Percentiles rank a stretch among this genome's conserved stretches.
These are phyloP conservation scores for Chrysogorgia sp. DNA, from an alignment of 92 coral and sea anemone species.

Conservation along the genomic window DNA sequence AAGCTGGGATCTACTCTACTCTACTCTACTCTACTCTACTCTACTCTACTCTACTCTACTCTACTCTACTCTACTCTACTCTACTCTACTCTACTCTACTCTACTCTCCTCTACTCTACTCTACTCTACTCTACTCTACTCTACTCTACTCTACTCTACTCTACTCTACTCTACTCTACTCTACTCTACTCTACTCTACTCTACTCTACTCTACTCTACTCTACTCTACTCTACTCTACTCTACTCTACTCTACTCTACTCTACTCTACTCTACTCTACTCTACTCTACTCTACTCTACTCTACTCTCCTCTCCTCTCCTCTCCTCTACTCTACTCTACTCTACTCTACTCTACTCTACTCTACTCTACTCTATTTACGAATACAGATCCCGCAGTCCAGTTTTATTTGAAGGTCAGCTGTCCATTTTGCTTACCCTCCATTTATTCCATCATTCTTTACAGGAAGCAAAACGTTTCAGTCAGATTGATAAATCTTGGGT, in stretches of 20 bases:
- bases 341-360: conserved; percentile 3
- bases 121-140: background rate
- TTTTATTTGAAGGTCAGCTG: background rate
- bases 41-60: background rate
- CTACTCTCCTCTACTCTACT: background rate
- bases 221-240: background rate
- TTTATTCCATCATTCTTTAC: background rate
- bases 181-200: conserved; percentile 20
- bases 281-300: conserved; percentile 9
- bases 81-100: conserved; percentile 14
- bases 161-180: background rate
- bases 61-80: conserved; percentile 15
- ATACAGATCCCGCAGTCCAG: too few species aligned
- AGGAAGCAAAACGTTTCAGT: conserved; percentile 92
- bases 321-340: background rate
- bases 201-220: conserved; percentile 12
- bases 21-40: background rate
- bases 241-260: conserved; percentile 3
- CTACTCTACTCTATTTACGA: conserved; percentile 3
- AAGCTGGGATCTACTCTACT: background rate
- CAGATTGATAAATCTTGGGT: conserved; percentile 99
- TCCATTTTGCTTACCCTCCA: background rate
- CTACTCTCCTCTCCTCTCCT: too few species aligned
- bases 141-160: background rate
- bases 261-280: conserved; percentile 2